A percentile compares a stretch with the other conserved stretches of the same genome.
Evolutionary conservation across 2,888 invertebrate genomes (phyloP).

Genomic region (Suillia variegata): DNA sequence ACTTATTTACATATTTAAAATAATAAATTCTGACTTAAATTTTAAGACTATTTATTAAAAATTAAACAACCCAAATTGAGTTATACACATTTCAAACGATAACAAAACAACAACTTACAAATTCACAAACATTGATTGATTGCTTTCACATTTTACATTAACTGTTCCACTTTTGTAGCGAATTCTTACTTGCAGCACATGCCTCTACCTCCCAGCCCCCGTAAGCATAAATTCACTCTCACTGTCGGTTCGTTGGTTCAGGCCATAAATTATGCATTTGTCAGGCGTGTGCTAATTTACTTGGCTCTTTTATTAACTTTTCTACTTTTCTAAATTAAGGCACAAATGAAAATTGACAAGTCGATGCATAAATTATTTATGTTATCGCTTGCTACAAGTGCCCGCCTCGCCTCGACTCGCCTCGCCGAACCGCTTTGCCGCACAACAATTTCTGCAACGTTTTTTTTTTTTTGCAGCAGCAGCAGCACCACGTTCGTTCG

Average conservation of each 20-base stretch:
- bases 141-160: too few relatives aligned
- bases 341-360: constrained; percentile 27
- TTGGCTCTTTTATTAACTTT: neutral
- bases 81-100: too few relatives aligned
- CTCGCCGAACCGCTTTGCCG: neutral
- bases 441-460: neutral
- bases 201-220: too few relatives aligned
- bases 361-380: constrained; percentile 49
- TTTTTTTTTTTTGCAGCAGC: neutral
- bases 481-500: too few relatives aligned
- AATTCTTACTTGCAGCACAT: too few relatives aligned
- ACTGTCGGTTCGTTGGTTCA: neutral
- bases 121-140: too few relatives aligned
- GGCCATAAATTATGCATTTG: neutral
- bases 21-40: too few relatives aligned
- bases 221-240: too few relatives aligned
- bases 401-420: neutral
- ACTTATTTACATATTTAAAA: too few relatives aligned
- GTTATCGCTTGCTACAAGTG: constrained; percentile 3
- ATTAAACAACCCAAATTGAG: too few relatives aligned
- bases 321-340: neutral
- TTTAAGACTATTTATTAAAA: too few relatives aligned
- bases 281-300: neutral
- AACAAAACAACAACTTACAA: too few relatives aligned
- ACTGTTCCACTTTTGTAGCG: neutral